Evolutionary conservation across 2,888 invertebrate species (phyloP).

Genomic region (Rhamnusium bicolor): DNA sequence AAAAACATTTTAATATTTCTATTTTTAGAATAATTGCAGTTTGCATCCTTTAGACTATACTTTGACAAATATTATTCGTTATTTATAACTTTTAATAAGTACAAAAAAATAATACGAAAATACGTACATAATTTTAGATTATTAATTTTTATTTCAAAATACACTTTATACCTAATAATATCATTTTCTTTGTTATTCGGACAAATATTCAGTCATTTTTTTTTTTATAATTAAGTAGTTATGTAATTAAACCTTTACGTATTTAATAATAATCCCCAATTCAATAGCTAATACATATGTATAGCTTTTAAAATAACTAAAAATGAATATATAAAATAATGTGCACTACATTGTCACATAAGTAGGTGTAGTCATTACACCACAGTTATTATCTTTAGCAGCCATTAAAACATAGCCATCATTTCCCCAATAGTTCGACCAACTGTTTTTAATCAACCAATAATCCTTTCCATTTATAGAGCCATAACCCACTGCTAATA

Average conservation of each 20-base stretch:
- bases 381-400: conserved; percentile 92
- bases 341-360: conserved; percentile 84
- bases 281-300: too few relatives aligned
- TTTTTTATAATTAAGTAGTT: too few relatives aligned
- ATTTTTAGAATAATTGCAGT: too few relatives aligned
- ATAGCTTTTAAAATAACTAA: background rate
- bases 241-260: background rate
- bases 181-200: background rate
- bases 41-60: too few relatives aligned
- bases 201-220: background rate
- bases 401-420: conserved; percentile 96
- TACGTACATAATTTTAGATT: too few relatives aligned
- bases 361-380: conserved; percentile 90
- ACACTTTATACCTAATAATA: background rate
- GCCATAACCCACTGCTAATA: conserved; percentile 94
- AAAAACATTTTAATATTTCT: too few relatives aligned
- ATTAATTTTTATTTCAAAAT: background rate
- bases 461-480: conserved; percentile 86
- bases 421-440: conserved; percentile 98
- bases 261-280: background rate
- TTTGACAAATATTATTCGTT: too few relatives aligned
- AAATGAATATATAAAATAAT: background rate
- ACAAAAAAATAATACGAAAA: too few relatives aligned
- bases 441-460: conserved; percentile 96
- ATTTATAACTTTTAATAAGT: too few relatives aligned